These are phyloP conservation scores for Gambelia wislizenii DNA, from an alignment of 2,797 vertebrate species.

Conservation along the genomic window DNA sequence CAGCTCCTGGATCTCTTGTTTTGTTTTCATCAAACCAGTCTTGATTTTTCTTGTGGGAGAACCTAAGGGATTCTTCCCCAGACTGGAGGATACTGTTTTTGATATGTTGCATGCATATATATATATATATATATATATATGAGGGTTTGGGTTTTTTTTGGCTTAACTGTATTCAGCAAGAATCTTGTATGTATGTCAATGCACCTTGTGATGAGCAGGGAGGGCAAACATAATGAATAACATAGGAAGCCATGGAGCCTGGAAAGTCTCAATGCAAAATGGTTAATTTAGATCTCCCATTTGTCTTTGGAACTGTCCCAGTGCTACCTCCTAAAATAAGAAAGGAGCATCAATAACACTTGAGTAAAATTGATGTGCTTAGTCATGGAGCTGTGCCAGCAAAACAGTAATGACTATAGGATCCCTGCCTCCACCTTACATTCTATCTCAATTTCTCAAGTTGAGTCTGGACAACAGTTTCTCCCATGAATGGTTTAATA, in stretches of 20 bases:
- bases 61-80: too few species aligned
- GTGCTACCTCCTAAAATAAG: conserved; percentile 55
- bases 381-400: conserved; percentile 60
- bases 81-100: too few species aligned
- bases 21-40: too few species aligned
- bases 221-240: conserved; percentile 46
- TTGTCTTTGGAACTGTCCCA: conserved; percentile 70
- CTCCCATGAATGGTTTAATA: not conserved
- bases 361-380: conserved; percentile 60
- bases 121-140: too few species aligned
- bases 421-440: conserved; percentile 31
- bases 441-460: not conserved
- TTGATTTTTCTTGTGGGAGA: too few species aligned
- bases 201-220: conserved; percentile 43
- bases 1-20: too few species aligned
- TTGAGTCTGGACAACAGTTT: not conserved
- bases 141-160: too few species aligned
- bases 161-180: conserved; percentile 58
- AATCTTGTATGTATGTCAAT: conserved; percentile 52
- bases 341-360: conserved; percentile 58
- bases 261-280: conserved; percentile 46
- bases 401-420: conserved; percentile 66
- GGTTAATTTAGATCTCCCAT: conserved; percentile 58
- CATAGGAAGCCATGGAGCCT: conserved; percentile 37
- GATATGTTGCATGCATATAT: too few species aligned